Evolutionary conservation across 2,797 vertebrate genomes (phyloP).

Genomic region (Lophotriccus pileatus): DNA sequence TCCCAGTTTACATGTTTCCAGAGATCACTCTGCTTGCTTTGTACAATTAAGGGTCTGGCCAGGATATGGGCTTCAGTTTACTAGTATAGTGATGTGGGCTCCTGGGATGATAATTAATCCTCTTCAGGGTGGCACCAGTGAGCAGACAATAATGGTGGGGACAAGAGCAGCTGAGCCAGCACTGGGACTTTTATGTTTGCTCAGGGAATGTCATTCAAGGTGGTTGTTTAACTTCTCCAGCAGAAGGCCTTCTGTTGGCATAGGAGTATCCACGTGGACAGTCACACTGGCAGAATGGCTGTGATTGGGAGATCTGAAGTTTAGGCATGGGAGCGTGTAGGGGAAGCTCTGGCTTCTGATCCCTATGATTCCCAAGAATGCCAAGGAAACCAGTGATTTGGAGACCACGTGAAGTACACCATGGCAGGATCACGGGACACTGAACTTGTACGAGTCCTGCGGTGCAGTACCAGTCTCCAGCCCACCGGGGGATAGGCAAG

Average conservation of each 20-base stretch:
- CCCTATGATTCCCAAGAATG: neutral
- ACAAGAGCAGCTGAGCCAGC: neutral
- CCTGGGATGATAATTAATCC: neutral
- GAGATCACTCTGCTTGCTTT: neutral
- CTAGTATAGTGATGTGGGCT: neutral
- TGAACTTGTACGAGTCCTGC: neutral
- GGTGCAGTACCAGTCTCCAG: neutral
- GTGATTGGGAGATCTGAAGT: neutral
- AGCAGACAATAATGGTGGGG: neutral
- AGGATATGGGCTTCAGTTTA: neutral
- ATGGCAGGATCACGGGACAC: neutral
- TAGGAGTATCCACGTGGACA: accelerated
- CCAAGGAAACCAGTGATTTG: neutral
- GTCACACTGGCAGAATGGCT: neutral
- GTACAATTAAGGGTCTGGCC: neutral
- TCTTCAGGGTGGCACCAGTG: neutral
- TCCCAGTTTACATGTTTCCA: neutral
- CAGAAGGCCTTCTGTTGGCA: neutral
- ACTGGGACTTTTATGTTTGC: neutral
- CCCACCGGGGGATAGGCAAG: neutral
- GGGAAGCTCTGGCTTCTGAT: neutral
- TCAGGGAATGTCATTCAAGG: neutral
- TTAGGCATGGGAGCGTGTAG: neutral
- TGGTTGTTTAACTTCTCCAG: neutral
- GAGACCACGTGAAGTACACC: neutral